Evolutionary conservation across 2,113 vertebrate genomes (phyloP), one percentile per base, ranked within the genome.

Genomic region (Oreochromis spilurus): DNA sequence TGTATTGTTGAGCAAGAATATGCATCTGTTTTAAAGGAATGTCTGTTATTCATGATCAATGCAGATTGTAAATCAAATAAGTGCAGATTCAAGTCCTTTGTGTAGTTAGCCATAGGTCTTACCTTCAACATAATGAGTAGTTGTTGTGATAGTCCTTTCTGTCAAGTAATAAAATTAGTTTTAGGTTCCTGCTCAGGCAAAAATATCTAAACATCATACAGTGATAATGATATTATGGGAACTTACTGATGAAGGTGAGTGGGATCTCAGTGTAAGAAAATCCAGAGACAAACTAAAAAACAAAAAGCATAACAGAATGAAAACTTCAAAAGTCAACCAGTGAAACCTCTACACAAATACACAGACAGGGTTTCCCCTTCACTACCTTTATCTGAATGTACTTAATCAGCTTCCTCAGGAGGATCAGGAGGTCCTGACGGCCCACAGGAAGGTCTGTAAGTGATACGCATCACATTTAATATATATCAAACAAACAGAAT

Each of bases 321-420:
- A 19, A 85, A 5, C 11, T 19, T 14, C 45, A 11, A 92, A 85
- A 83, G 3, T 31, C 14, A 34, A 5, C 24, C 72, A 1, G 26
- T 2, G 45, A 55, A 43, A 50, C 14, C 14, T 54, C 55, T 17
- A 75, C 40, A 17, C 67, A 75, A 45, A 1, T 16, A 78, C 45
- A 53, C 29, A 53, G 7, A 4, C 34, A 24, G 75, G 2, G 45
- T 72, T 34, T 86, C 7, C 12, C 19, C 79, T 43, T 21, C 17
- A 3, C 6, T 97, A 99, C 99, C 98, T 98, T 97, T 89, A 99
- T 97, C 89, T 97, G 95, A 84, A 98, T 97, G 93, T 98, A 97
- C 88, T 97, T 98, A 65, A 99, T 98, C 86, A 99, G 84, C 89
- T 97, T 99, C 94, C 95, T 96, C 87, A 99, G 96, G 84, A 99